Conservation (phyloP, 2,888 invertebrate genomes). For the Flexamia atlantica region DNA sequence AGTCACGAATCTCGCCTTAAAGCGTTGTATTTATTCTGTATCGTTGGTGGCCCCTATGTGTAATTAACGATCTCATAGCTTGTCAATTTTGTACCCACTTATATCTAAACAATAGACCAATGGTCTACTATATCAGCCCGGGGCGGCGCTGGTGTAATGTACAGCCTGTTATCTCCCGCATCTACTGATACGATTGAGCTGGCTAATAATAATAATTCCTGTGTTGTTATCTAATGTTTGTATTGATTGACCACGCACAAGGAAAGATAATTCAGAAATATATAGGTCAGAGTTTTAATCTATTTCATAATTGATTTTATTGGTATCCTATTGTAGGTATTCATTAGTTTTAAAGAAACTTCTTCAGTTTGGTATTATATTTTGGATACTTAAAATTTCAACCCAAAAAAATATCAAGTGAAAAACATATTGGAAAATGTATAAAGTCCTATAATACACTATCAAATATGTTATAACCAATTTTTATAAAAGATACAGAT, state of each 20-base stretch:
- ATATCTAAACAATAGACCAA: conserved; percentile 15
- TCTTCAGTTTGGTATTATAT: too few species aligned
- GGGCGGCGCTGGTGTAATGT: background rate
- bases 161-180: background rate
- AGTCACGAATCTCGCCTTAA: too few species aligned
- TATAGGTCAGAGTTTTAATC: conserved; percentile 6
- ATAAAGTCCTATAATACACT: too few species aligned
- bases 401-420: too few species aligned
- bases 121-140: conserved; percentile 10
- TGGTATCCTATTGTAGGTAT: too few species aligned
- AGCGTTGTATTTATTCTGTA: too few species aligned
- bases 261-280: background rate
- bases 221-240: conserved; percentile 37
- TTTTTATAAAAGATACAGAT: too few species aligned
- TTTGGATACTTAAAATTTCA: too few species aligned
- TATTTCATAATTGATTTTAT: conserved; percentile 8
- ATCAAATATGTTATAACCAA: too few species aligned
- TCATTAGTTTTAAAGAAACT: too few species aligned
- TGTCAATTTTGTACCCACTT: conserved; percentile 17
- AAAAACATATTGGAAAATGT: too few species aligned
- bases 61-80: conserved; percentile 3
- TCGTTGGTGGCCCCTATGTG: conserved; percentile 16
- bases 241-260: conserved; percentile 28
- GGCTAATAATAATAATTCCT: conserved; percentile 23
- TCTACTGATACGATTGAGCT: conserved; percentile 38